Evolutionary conservation across 2,888 invertebrate genomes (phyloP).

Genomic region (Yponomeuta plumbellus): DNA sequence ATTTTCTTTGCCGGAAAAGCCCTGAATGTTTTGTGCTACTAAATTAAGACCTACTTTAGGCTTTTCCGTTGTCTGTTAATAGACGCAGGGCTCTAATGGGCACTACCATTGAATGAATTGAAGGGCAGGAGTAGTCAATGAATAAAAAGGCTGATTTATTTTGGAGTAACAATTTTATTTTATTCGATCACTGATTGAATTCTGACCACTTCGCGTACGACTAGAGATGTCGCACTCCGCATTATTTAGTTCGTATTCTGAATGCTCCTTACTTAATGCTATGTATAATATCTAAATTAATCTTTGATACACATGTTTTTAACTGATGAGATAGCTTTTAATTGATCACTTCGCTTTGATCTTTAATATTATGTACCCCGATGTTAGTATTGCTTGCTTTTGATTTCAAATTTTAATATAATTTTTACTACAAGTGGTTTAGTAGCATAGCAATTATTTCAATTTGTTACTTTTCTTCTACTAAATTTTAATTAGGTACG

Average conservation of each 20-base stretch:
- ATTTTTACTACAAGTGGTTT: neutral
- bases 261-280: slow-evolving; percentile 18
- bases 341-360: neutral
- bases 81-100: too few relatives aligned
- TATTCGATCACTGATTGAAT: slow-evolving; percentile 74
- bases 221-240: slow-evolving; percentile 44
- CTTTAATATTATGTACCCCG: neutral
- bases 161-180: slow-evolving; percentile 75
- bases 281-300: slow-evolving; percentile 17
- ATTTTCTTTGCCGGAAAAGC: too few relatives aligned
- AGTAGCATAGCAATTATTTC: neutral
- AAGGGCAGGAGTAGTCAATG: neutral
- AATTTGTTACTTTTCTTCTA: neutral
- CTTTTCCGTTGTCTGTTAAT: too few relatives aligned
- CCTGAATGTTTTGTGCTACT: too few relatives aligned
- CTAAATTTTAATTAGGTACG: neutral
- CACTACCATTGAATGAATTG: neutral
- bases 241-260: slow-evolving; percentile 46
- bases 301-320: slow-evolving; percentile 35
- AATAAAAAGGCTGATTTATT: slow-evolving; percentile 29
- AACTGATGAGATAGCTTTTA: slow-evolving; percentile 18
- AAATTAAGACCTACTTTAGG: too few relatives aligned
- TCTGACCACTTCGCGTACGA: slow-evolving; percentile 55
- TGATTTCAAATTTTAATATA: neutral
- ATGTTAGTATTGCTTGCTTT: slow-evolving; percentile 3